Evolutionary conservation across 2,113 vertebrate genomes (phyloP), one percentile per base, ranked within the genome.

Genomic region (Sminthopsis crassicaudata): DNA sequence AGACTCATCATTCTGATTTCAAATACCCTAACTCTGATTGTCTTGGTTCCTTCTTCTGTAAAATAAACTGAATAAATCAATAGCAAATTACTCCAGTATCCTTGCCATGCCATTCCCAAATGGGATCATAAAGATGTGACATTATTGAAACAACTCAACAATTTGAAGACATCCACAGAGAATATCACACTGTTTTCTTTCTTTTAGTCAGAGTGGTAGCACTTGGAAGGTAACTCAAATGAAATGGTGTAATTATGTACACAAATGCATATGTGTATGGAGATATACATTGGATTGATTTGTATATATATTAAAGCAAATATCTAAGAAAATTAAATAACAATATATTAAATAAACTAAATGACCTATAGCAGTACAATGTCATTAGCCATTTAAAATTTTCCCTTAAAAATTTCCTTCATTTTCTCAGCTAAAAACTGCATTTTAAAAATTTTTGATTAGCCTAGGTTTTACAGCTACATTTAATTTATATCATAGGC

Each of bases 401-500:
- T 95, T 91, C n/a, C 27, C 0, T 0, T 67, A 48, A 92, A 90
- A 0, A 96, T 97, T 95, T 30, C 53, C 8, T 16, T 8, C 46
- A 24, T 94, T 97, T 97, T 94, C 53, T 94, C 46, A 90, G 60
- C 92, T 97, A 95, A 97, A 95, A 48, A 92, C 24, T 94, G n/a
- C 89, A 92, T 12, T 93, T 91, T 50, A 6, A 93, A 91, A 96
- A 42, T 30, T 11, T 96, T 93, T 94, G 52, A 95, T 93, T 94
- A 52, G 0, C 23, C 60, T 95, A 96, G n/a, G 94, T 96, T 97
- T 96, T 97, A 91, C 53, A 95, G 95, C 30, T 96, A 96, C 76
- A 50, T 8, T 96, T 98, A 98, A 97, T 98, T 98, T 98, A 97
- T 97, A 98, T 98, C 95, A 22, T 67, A 95, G 48, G 26, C 93